Base-by-base conservation (phyloP, 2,888 invertebrate species). In the Zele albiditarsus region DNA sequence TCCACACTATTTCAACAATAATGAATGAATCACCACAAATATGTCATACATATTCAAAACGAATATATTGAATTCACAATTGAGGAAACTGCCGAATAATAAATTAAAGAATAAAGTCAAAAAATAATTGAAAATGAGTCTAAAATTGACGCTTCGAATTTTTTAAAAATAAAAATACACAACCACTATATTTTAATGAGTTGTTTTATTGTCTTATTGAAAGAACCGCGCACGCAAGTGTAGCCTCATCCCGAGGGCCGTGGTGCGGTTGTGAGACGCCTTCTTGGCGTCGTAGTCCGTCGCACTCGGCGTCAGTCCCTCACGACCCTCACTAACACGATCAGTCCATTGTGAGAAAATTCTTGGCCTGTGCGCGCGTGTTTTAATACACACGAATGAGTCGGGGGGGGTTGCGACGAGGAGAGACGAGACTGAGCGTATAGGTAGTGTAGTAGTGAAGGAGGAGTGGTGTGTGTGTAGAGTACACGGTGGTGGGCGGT, bases 341-440 rank as follows among this genome's bases (percentile, higher is more conserved):
- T 81, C 82, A 81, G 81, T 80, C 84, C 84, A 86, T 86, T 86
- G 86, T 85, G 83, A 84, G 80, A 84, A 84, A 83, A 85, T 86
- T 85, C 85, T 82, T 82, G 80, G 81, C 82, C 81, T 82, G 66
- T 73, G 57, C 31, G 71, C 73, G 66, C 75, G 38, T 70, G 60
- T 65, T 77, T 38, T 12, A 76, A 78, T 77, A 79, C 77, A 80
- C 77, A 78, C 77, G 73, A 78, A 76, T 76, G 77, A 76, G 73
- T 77, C 76, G 75, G 16, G 38, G 53, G 38, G 38, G 12, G n/a
- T n/a, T n/a, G n/a, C 38, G 16, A 69, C 25, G 49, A 28, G 62
- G 38, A 31, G 28, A 67, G 20, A 49, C 5, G 16, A 27, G 69
- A 23, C 20, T 38, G 68, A n/a, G 31, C 71, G 76, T 70, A 57